Evolutionary conservation across 1,140 invertebrate species (phyloP), one percentile per base, ranked within the genome.

Genomic region (Euura saliciscinereae): DNA sequence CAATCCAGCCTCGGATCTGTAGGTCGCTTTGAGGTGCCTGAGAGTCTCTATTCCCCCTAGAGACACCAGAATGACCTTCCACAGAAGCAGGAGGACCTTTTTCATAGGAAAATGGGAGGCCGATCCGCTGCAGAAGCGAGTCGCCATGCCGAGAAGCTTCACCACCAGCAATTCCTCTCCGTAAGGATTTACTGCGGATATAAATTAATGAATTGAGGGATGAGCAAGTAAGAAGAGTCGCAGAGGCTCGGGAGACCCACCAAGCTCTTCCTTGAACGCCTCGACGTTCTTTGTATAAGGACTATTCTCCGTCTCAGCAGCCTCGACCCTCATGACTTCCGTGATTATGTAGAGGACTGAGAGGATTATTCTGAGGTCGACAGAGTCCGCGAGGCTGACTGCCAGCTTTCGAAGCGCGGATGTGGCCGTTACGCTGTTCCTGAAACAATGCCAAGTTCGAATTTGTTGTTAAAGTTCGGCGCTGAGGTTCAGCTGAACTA

Each of bases 91-190:
- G 44, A 99, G 87, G 70, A 99, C 95, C 89, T 99, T 99, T 85
- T 98, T 99, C 91, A 99, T 98, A 11, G 98, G 98, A 89, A 98
- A 99, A 89, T 98, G 96, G 66, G 97, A 96, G 8, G 96, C 95
- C 64, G 94, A 93, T 1, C 97, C 97, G 81, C 95, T 97, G 87
- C 97, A 99, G 83, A 99, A 97, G 77, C 93, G 91, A 28, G 96
- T 98, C 6, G 99, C 95, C 97, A 99, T 97, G 75, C 93, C 92
- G 66, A 99, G 90, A 71, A 99, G 88, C 81, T 97, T 97, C 3
- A 98, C 92, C 10, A 94, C 92, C 10, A 99, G 86, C 68, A 97
- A 86, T 83, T 98, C 96, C 80, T 97, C 96, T 65, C 91, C 91
- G 83, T 82, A 85, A 28, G 85, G 84, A 82, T 85, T 84, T 69